phyloP scores from a whole-genome alignment of 2,888 invertebrate genomes.

The Andrena fulva region DNA sequence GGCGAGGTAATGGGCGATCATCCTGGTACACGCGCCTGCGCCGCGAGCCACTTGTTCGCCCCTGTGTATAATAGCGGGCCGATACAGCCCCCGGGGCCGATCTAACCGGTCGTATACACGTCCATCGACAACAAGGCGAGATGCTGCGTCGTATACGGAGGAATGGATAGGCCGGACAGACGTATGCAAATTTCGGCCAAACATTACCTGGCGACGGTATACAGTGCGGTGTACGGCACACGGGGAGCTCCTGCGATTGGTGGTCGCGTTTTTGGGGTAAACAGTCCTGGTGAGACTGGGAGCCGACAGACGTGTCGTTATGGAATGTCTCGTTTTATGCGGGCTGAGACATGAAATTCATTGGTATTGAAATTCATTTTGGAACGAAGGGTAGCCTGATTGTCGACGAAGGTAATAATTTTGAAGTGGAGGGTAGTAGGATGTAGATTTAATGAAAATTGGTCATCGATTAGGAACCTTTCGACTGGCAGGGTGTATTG shows the following conservation, averaged over 20 bases:
- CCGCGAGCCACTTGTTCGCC: conserved; percentile 60
- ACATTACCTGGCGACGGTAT: conserved; percentile 79
- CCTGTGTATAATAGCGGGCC: conserved; percentile 57
- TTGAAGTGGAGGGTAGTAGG: too few relatives aligned
- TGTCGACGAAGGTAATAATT: too few relatives aligned
- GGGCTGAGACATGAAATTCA: too few relatives aligned
- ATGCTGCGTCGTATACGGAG: conserved; percentile 62
- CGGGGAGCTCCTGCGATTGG: neutral
- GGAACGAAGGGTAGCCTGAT: too few relatives aligned
- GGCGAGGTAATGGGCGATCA: conserved; percentile 78
- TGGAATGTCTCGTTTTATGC: too few relatives aligned
- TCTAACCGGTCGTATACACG: conserved; percentile 61
- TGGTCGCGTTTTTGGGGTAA: neutral
- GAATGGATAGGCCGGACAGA: conserved; percentile 80
- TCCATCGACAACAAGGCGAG: conserved; percentile 66
- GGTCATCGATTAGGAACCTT: too few relatives aligned
- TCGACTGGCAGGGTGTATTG: too few relatives aligned
- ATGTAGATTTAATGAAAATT: too few relatives aligned
- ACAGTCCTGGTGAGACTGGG: too few relatives aligned
- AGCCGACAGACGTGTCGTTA: too few relatives aligned
- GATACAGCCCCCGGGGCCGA: conserved; percentile 39
- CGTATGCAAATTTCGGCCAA: conserved; percentile 84
- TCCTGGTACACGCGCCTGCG: conserved; percentile 60
- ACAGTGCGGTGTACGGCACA: conserved; percentile 42
- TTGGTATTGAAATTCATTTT: too few relatives aligned